These are phyloP conservation scores for Adelosebastes latens DNA, from an alignment of 2,797 vertebrate genomes.

Conservation along the genomic window DNA sequence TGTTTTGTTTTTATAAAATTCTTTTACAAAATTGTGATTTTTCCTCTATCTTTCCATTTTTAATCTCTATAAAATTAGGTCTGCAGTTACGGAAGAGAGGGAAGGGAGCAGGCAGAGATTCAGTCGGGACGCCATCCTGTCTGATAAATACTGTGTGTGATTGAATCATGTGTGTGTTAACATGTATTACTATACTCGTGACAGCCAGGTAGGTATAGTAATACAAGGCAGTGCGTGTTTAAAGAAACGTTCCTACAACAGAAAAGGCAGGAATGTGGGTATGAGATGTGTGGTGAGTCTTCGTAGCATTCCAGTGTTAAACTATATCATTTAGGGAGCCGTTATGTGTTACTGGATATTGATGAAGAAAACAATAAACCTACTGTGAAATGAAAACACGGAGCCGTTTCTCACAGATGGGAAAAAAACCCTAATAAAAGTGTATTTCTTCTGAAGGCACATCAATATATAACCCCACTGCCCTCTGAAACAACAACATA, in stretches of 20 bases:
- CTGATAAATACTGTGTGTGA: slow-evolving; percentile 58
- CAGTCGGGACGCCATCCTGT: slow-evolving; percentile 38
- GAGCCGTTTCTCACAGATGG: slow-evolving; percentile 43
- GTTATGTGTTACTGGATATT: slow-evolving; percentile 42
- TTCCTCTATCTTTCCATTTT: slow-evolving; percentile 63
- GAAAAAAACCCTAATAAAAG: slow-evolving; percentile 14
- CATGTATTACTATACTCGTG: slow-evolving; percentile 43
- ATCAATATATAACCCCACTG: slow-evolving; percentile 62
- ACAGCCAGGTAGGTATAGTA: slow-evolving; percentile 32
- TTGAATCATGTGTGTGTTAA: slow-evolving; percentile 39
- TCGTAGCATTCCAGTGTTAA: slow-evolving; percentile 71
- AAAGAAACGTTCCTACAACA: slow-evolving; percentile 50
- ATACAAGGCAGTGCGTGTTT: slow-evolving; percentile 51
- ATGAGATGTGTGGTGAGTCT: slow-evolving; percentile 42
- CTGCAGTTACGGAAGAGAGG: slow-evolving; percentile 64
- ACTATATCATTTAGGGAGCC: slow-evolving; percentile 50
- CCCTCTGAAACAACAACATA: slow-evolving; percentile 51
- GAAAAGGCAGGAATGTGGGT: slow-evolving; percentile 76
- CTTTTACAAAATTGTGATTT: slow-evolving; percentile 77
- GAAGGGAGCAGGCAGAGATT: slow-evolving; percentile 67
- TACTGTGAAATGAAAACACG: slow-evolving; percentile 47
- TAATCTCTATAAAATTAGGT: slow-evolving; percentile 76
- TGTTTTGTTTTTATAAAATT: slow-evolving; percentile 77
- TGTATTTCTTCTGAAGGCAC: slow-evolving; percentile 82
- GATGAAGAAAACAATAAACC: slow-evolving; percentile 35